Evolutionary conservation across 2,888 invertebrate species (phyloP).

Genomic region (Stegophylla sp.): DNA sequence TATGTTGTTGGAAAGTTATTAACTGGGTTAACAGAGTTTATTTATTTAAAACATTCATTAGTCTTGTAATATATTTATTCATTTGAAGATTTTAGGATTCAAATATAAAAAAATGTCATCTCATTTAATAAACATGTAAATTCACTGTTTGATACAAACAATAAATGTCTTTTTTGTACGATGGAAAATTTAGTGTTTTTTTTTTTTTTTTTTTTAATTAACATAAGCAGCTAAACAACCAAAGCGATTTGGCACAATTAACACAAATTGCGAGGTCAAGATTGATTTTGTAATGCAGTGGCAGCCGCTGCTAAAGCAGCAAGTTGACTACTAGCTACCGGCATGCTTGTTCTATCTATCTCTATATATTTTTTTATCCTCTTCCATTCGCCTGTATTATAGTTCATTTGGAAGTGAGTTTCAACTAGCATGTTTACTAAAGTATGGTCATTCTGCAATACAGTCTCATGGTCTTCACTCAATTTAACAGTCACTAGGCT

Average conservation of each 20-base stretch:
- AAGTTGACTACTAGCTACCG: conserved; percentile 53
- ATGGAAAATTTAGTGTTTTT: conserved; percentile 32
- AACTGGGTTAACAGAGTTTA: no score
- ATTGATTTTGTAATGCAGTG: conserved; percentile 59
- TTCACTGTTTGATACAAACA: conserved; percentile 48
- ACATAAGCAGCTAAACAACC: conserved; percentile 11
- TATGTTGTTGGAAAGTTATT: no score
- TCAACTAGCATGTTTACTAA: conserved; percentile 82
- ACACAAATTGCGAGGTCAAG: conserved; percentile 39
- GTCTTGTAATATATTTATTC: no score
- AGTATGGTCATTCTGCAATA: conserved; percentile 83
- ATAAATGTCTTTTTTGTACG: conserved; percentile 35
- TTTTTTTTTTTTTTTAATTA: conserved; percentile 6
- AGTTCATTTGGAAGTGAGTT: conserved; percentile 98
- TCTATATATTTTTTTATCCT: conserved; percentile 77
- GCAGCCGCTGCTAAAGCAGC: conserved; percentile 60
- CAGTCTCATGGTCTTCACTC: conserved; percentile 88
- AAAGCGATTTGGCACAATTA: not conserved
- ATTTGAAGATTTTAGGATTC: no score
- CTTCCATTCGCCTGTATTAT: conserved; percentile 97
- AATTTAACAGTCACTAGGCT: conserved; percentile 95
- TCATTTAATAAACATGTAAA: no score
- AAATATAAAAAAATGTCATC: no score
- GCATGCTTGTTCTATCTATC: conserved; percentile 60
- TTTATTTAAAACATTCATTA: no score